Conservation (phyloP, 2,113 vertebrate genomes). For the Benitochromis conjunctus region DNA sequence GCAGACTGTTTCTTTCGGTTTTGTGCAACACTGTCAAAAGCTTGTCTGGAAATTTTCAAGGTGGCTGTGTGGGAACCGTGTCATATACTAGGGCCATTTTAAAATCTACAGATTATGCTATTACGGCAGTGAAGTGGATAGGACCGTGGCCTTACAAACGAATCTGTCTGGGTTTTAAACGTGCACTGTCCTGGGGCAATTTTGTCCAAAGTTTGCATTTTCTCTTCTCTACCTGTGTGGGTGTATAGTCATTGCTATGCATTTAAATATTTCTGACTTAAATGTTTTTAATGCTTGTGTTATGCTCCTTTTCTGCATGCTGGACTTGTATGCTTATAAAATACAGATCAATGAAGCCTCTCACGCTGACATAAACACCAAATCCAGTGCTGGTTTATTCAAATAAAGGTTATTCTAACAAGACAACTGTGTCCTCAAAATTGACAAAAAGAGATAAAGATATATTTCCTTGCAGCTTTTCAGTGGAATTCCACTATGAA, state of each 20-base stretch:
- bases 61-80: neutral
- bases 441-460: neutral
- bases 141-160: neutral
- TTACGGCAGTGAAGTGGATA: neutral
- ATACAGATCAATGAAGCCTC: neutral
- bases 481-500: neutral
- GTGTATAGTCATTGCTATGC: neutral
- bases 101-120: neutral
- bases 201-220: neutral
- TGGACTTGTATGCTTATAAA: neutral
- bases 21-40: neutral
- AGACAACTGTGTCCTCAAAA: neutral
- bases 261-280: neutral
- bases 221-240: neutral
- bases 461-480: neutral
- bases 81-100: neutral
- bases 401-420: neutral
- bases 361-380: neutral
- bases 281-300: neutral
- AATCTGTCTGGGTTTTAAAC: neutral
- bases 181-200: neutral
- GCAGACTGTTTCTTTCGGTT: constrained; percentile 23
- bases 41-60: constrained; percentile 9
- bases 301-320: neutral
- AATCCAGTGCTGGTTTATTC: neutral